These are phyloP conservation scores for Sarcophaga bullata DNA, from an alignment of 1,140 invertebrate genomes.

Conservation along the genomic window DNA sequence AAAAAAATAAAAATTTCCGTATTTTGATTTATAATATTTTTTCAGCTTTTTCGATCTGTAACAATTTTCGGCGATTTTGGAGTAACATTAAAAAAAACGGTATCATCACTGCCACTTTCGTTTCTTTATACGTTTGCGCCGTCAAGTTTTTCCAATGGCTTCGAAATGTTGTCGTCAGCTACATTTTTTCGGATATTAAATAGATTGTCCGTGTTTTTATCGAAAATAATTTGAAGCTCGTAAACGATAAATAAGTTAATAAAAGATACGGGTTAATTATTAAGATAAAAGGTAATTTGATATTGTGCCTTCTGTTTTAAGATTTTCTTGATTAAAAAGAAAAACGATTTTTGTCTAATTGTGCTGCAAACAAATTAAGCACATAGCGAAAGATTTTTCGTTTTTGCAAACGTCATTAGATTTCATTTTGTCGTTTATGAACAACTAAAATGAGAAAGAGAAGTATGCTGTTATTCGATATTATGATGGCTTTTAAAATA, in stretches of 20 bases:
- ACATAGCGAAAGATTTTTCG: not conserved
- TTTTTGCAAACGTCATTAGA: constrained; percentile 4
- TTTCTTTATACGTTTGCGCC: too few relatives aligned
- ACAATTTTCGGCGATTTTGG: too few relatives aligned
- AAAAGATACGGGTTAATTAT: not conserved
- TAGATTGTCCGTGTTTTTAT: not conserved
- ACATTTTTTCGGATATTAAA: not conserved
- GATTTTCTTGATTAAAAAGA: not conserved
- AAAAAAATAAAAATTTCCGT: too few relatives aligned
- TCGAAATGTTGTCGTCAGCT: not conserved
- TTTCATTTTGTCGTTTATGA: not conserved
- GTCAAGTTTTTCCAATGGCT: not conserved
- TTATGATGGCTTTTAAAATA: not conserved
- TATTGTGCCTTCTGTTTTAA: not conserved
- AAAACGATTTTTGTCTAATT: not conserved
- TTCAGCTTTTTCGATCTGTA: too few relatives aligned
- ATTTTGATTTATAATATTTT: too few relatives aligned
- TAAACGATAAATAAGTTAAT: not conserved
- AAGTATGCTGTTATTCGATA: not conserved
- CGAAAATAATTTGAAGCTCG: not conserved
- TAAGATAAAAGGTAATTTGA: not conserved
- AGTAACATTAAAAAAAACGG: too few relatives aligned
- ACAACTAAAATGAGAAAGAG: not conserved
- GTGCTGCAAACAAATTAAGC: not conserved
- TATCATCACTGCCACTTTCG: too few relatives aligned